Conservation (phyloP, 1,140 invertebrate genomes). For the Akabosia matsudoensis region DNA sequence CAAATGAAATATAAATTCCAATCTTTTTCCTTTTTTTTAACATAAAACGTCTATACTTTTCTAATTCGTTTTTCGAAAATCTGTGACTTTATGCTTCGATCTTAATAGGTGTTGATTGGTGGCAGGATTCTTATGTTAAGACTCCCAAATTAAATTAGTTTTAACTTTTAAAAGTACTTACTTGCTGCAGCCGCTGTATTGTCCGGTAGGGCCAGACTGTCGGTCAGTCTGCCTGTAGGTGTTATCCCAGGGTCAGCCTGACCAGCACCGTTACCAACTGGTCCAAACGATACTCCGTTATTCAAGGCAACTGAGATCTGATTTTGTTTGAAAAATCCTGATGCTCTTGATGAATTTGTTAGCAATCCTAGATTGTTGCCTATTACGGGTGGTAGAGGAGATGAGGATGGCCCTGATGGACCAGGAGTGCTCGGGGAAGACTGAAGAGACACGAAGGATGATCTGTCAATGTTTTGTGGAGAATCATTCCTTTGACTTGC, state of each 20-base stretch:
- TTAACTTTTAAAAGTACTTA: neutral
- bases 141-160: neutral
- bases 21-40: too few relatives aligned
- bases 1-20: neutral
- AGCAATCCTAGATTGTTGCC: neutral
- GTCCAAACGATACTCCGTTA: constrained; percentile 5
- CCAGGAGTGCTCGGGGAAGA: neutral
- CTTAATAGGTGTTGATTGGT: neutral
- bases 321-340: neutral
- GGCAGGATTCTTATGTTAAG: neutral
- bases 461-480: neutral
- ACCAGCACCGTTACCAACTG: neutral
- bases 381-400: neutral
- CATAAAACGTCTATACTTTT: too few relatives aligned
- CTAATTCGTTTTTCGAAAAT: too few relatives aligned
- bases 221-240: neutral
- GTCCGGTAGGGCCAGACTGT: constrained; percentile 7
- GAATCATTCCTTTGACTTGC: neutral
- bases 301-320: neutral
- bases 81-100: too few relatives aligned
- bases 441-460: neutral
- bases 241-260: neutral
- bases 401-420: neutral
- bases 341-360: neutral
- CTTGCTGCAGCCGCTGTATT: neutral